Evolutionary conservation across 37 sponge, comb jelly and placozoan genomes (phyloP).

Genomic region (Geodia barretti): DNA sequence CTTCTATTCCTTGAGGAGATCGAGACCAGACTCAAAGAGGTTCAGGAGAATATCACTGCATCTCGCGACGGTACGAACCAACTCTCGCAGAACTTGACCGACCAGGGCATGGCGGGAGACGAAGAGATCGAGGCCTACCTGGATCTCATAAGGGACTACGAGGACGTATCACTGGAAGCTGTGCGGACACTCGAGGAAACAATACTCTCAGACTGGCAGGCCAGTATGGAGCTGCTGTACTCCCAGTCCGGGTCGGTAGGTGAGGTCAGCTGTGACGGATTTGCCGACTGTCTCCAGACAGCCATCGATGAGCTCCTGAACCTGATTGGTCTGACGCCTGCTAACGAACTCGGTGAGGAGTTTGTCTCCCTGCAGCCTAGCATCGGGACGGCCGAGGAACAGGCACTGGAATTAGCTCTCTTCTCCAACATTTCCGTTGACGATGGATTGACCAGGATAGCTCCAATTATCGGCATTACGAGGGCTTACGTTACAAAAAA

Average conservation of each 20-base stretch:
- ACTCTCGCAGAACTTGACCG: too few species aligned
- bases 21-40: too few species aligned
- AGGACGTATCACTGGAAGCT: not conserved
- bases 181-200: not conserved
- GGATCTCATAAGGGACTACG: not conserved
- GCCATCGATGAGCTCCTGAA: not conserved
- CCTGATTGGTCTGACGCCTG: conserved; percentile 4
- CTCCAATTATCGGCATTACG: not conserved
- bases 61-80: too few species aligned
- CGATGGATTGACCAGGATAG: too few species aligned
- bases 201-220: conserved; percentile 21
- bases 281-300: conserved; percentile 27
- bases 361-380: too few species aligned
- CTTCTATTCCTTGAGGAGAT: too few species aligned
- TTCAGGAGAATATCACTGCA: too few species aligned
- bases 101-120: too few species aligned
- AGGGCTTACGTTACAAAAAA: not conserved
- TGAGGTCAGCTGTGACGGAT: conserved; percentile 14
- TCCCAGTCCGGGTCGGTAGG: not conserved
- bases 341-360: too few species aligned
- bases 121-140: not conserved
- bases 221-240: conserved; percentile 13
- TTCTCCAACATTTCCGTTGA: too few species aligned
- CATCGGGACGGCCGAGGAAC: too few species aligned
- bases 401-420: too few species aligned